Conservation (phyloP, 2,113 vertebrate genomes). For the Apteryx owenii region DNA sequence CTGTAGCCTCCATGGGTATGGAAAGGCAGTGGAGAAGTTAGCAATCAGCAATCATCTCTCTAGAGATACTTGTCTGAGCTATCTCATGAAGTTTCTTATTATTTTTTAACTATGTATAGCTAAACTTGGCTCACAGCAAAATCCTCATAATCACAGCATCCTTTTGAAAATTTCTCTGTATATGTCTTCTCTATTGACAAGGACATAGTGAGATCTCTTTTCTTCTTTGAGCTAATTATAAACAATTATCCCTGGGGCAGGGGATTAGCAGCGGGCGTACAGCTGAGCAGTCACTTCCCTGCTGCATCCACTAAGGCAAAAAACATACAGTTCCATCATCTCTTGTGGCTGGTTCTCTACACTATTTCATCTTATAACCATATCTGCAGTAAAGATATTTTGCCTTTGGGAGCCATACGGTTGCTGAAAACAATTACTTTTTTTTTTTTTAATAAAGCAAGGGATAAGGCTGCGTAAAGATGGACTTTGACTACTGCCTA, state of each 20-base stretch:
- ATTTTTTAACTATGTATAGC: neutral
- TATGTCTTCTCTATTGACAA: slow-evolving; percentile 15
- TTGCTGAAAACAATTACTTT: neutral
- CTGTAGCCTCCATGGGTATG: neutral
- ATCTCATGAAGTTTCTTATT: neutral
- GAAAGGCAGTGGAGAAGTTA: neutral
- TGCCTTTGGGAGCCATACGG: neutral
- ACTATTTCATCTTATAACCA: neutral
- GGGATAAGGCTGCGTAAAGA: neutral
- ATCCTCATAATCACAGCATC: neutral
- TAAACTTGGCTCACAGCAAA: neutral
- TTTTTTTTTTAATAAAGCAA: neutral
- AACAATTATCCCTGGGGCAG: neutral
- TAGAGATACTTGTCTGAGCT: slow-evolving; percentile 20
- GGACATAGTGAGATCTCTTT: neutral
- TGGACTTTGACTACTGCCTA: rapidly evolving
- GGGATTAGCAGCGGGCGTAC: neutral
- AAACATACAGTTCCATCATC: neutral
- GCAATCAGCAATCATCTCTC: neutral
- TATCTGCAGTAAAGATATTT: neutral
- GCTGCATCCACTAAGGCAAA: neutral
- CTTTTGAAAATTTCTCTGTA: neutral
- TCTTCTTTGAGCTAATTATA: neutral
- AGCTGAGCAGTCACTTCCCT: neutral
- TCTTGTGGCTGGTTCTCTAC: neutral